Conservation (phyloP, 1,140 invertebrate genomes). For the Bombus turneri region DNA sequence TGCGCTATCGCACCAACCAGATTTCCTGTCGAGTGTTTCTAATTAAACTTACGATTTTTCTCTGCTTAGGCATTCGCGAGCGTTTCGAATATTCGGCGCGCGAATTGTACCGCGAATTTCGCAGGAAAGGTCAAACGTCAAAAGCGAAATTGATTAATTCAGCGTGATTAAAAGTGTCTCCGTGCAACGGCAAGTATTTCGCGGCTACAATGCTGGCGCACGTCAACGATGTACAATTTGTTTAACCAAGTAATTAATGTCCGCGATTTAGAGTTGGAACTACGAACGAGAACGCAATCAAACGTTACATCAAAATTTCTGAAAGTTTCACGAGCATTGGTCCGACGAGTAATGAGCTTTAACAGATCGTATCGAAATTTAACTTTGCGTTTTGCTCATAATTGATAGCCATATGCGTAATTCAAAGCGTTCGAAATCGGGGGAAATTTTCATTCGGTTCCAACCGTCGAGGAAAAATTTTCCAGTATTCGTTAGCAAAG, state of each 20-base stretch:
- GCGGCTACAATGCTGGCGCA: not conserved
- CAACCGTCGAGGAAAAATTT: not conserved
- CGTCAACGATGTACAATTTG: conserved; percentile 11
- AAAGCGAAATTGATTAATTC: conserved; percentile 8
- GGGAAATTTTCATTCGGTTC: not conserved
- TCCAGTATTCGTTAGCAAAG: not conserved
- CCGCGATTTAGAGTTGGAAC: not conserved
- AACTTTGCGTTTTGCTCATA: not conserved
- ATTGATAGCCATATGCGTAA: not conserved
- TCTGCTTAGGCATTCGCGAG: not conserved
- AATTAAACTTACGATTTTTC: not conserved
- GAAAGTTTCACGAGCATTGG: conserved; percentile 19
- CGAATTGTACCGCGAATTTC: not conserved
- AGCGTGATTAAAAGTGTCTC: conserved; percentile 10
- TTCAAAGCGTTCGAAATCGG: not conserved
- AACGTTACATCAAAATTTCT: conserved; percentile 16
- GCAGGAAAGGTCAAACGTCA: not conserved
- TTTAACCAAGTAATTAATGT: conserved; percentile 25
- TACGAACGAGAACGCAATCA: conserved; percentile 22
- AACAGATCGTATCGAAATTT: conserved; percentile 24
- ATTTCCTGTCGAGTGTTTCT: not conserved
- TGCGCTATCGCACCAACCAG: not conserved
- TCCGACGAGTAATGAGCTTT: conserved; percentile 13
- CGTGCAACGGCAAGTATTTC: not conserved
- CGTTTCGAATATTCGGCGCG: not conserved